phyloP scores from a whole-genome alignment of 2,888 invertebrate genomes.

The Scaptomyza flava region DNA sequence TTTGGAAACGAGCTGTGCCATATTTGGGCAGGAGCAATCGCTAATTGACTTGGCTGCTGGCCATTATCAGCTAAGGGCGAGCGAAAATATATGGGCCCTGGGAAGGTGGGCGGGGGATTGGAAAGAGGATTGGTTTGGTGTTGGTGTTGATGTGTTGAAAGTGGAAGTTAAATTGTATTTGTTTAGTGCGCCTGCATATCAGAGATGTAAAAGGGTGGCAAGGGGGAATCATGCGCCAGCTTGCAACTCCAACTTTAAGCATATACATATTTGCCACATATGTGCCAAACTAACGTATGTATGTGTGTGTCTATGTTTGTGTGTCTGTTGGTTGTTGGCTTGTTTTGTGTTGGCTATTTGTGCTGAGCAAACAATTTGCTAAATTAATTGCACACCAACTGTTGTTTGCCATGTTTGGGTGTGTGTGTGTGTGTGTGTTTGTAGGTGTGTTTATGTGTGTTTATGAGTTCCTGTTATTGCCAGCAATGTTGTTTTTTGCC shows the following conservation, averaged over 20 bases:
- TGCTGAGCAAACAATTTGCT: constrained; percentile 74
- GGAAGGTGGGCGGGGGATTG: background rate
- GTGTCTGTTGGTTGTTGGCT: constrained; percentile 28
- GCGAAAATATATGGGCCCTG: background rate
- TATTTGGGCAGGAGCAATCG: background rate
- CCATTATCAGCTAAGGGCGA: constrained; percentile 39
- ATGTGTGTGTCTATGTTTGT: constrained; percentile 4
- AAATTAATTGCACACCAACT: constrained; percentile 80
- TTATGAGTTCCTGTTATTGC: constrained; percentile 18
- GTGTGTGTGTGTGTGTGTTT: constrained; percentile 10
- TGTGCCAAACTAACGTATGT: constrained; percentile 26
- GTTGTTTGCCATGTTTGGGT: constrained; percentile 49
- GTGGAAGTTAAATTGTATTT: constrained; percentile 80
- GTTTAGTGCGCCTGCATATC: constrained; percentile 59
- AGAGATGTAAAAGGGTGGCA: background rate
- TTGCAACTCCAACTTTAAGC: constrained; percentile 45
- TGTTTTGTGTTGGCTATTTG: constrained; percentile 57
- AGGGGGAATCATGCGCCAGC: constrained; percentile 38
- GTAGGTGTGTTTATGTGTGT: constrained; percentile 14
- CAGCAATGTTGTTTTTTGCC: constrained; percentile 28
- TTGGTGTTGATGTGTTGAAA: constrained; percentile 71
- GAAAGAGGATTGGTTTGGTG: background rate
- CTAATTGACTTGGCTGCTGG: constrained; percentile 22
- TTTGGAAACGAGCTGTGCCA: constrained; percentile 14
- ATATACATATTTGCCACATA: constrained; percentile 33